Base-by-base conservation (phyloP, 2,113 vertebrate species). In the Xiphophorus couchianus region DNA sequence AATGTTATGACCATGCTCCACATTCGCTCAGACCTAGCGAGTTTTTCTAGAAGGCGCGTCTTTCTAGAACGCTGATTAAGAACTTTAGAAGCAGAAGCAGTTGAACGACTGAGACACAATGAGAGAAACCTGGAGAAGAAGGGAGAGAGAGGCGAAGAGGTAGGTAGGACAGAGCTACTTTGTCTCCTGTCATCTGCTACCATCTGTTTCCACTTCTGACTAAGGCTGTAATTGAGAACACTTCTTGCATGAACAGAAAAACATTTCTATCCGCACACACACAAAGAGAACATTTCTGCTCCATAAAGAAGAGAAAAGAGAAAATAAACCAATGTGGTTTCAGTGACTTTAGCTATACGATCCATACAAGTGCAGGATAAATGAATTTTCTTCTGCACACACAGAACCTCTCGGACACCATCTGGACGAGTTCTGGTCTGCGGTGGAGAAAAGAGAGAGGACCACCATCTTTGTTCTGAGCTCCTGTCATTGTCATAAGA, bases 171-270 rank as follows among this genome's bases (percentile, higher is more conserved):
- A 93, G 91, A 93, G 90, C 86, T 88, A 93, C 90, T 93, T 90
- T 90, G 90, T 93, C 91, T 91, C 84, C 92, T 84, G 81, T 91
- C 90, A 93, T 94, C 84, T 88, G 85, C 77, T 81, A 71, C 93
- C 94, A 95, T 95, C 93, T 95, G 94, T 92, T 95, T 95, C 92
- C 93, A 95, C 93, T 95, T 93, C 88, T 85, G 89, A 90, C 85
- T 82, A 81, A 85, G 88, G 84, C 90, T 85, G 91, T 94, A 94
- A 94, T 94, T 93, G 91, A 93, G 92, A 93, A 93, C 92, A 93
- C 91, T 93, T 93, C 89, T 93, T 76, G 86, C 93, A 93, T 93
- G 91, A 92, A 92, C 91, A 92, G 92, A 84, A 93, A 93, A 93
- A 93, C 91, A 92, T 92, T 93, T 93, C 90, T 90, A 83, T 90